phyloP scores from a whole-genome alignment of 2,888 invertebrate genomes.

The Drepana falcataria region DNA sequence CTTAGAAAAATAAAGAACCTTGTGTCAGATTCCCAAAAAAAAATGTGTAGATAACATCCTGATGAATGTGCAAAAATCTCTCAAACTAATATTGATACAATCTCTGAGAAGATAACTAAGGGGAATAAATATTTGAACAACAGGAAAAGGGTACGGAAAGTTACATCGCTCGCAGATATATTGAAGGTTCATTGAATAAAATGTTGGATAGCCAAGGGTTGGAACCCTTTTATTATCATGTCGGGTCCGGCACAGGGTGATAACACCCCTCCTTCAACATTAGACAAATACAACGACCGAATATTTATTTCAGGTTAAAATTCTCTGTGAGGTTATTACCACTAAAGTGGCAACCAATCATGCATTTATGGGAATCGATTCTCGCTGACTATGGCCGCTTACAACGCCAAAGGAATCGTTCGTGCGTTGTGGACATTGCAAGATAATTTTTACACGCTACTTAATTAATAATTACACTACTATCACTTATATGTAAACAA shows the following conservation, averaged over 20 bases:
- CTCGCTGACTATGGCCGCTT: too few relatives aligned
- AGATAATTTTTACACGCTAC: too few relatives aligned
- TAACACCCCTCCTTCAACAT: slow-evolving; percentile 30
- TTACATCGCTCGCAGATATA: slow-evolving; percentile 29
- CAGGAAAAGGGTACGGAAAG: slow-evolving; percentile 6
- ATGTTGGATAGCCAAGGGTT: slow-evolving; percentile 36
- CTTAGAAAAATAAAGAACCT: too few relatives aligned
- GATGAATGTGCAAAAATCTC: background rate
- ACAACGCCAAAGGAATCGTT: too few relatives aligned
- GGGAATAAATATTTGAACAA: slow-evolving; percentile 29
- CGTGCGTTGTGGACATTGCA: too few relatives aligned
- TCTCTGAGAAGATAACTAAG: background rate
- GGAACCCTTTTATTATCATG: slow-evolving; percentile 53
- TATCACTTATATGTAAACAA: too few relatives aligned
- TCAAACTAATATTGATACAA: background rate
- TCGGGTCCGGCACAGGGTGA: slow-evolving; percentile 46
- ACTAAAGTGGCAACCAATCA: too few relatives aligned
- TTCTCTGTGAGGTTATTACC: too few relatives aligned
- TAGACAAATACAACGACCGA: slow-evolving; percentile 35
- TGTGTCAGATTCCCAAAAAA: too few relatives aligned
- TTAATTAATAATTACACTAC: too few relatives aligned
- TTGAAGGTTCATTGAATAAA: slow-evolving; percentile 61
- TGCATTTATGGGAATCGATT: too few relatives aligned
- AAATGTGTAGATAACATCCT: background rate
- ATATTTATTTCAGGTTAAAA: too few relatives aligned